A percentile compares a stretch with the other conserved stretches of the same genome.
Conservation (phyloP, 2,888 invertebrate species). For the Pyralis farinalis region DNA sequence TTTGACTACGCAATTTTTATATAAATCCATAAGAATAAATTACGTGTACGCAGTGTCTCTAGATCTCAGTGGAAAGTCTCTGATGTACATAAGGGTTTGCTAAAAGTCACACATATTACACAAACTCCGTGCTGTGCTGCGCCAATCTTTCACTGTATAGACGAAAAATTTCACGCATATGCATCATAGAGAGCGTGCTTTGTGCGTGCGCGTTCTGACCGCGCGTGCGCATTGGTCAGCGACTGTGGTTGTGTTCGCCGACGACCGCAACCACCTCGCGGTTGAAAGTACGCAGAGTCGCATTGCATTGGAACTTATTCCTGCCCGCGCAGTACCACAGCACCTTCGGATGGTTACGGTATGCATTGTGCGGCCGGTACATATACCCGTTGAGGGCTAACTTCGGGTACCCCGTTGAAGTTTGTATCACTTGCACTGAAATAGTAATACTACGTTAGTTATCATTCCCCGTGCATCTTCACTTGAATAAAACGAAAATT, state of each 20-base stretch:
- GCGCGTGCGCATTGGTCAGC: conserved; percentile 38
- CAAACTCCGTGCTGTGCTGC: conserved; percentile 10
- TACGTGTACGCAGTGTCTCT: too few relatives aligned
- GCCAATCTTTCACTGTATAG: conserved; percentile 43
- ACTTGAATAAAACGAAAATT: not conserved
- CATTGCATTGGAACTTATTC: conserved; percentile 52
- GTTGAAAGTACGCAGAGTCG: conserved; percentile 55
- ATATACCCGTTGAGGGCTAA: conserved; percentile 54
- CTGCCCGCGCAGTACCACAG: conserved; percentile 70
- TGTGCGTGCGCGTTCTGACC: conserved; percentile 22
- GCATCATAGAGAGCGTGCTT: conserved; percentile 22
- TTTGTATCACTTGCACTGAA: conserved; percentile 60
- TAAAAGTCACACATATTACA: too few relatives aligned
- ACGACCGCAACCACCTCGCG: conserved; percentile 51
- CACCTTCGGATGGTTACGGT: conserved; percentile 61
- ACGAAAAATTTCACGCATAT: conserved; percentile 37
- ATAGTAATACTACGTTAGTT: conserved; percentile 22
- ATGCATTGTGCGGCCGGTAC: conserved; percentile 69
- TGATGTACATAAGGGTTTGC: too few relatives aligned
- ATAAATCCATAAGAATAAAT: too few relatives aligned
- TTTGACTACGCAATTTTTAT: too few relatives aligned
- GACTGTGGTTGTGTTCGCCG: conserved; percentile 55
- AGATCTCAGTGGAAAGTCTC: not conserved
- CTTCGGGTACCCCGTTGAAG: conserved; percentile 63
- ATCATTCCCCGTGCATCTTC: not conserved